Conservation (phyloP, 2,797 vertebrate species). For the Buceros bicornis region DNA sequence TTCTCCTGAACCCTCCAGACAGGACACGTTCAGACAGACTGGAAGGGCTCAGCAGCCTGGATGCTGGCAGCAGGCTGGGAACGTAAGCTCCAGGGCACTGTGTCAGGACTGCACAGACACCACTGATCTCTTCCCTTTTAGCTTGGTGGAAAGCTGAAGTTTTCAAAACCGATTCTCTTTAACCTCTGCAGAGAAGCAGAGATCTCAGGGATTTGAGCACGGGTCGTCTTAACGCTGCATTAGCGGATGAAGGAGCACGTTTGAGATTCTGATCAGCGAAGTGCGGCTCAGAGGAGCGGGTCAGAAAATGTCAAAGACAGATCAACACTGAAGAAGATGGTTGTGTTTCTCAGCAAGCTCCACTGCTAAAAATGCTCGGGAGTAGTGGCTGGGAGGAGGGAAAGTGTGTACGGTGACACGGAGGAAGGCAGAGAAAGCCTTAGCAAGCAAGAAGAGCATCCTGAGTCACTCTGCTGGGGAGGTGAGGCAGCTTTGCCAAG, state of each 20-base stretch:
- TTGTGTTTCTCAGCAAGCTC: background rate
- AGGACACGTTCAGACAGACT: background rate
- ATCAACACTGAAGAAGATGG: background rate
- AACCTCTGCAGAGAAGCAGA: constrained; percentile 16
- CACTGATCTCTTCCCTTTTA: constrained; percentile 45
- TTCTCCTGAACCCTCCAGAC: background rate
- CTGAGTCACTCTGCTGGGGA: constrained; percentile 50
- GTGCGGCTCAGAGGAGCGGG: accelerated
- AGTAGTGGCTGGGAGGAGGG: background rate
- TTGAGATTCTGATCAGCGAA: constrained; percentile 1
- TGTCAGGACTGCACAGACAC: background rate
- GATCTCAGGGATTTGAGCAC: background rate
- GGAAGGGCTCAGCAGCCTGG: background rate
- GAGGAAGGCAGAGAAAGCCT: constrained; percentile 34
- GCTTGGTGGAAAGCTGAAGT: background rate
- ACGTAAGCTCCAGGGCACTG: background rate
- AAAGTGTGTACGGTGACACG: background rate
- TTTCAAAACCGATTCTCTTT: constrained; percentile 10
- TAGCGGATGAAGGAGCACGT: background rate
- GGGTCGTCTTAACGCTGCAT: background rate
- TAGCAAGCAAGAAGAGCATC: constrained; percentile 32
- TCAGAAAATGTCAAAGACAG: background rate
- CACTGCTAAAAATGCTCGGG: background rate
- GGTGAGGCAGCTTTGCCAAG: constrained; percentile 32
- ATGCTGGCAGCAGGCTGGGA: background rate